Conservation (phyloP, 2,113 vertebrate species). For the Conger conger region DNA sequence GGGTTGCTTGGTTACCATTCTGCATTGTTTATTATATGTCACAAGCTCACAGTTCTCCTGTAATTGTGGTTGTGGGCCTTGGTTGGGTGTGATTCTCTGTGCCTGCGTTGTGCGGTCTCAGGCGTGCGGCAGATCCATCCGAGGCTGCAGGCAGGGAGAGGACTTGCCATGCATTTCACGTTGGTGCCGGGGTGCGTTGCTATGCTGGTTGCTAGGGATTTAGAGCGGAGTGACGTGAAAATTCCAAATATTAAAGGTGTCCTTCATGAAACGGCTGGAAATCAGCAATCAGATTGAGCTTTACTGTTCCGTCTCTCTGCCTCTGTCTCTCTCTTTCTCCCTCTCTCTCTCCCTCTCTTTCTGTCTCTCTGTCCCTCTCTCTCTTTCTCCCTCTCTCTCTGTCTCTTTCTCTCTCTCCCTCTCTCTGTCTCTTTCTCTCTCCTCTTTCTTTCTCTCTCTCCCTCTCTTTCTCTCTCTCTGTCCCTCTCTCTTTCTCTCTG, state of each 20-base stretch:
- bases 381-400: too few relatives aligned
- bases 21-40: slow-evolving; percentile 20
- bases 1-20: slow-evolving; percentile 6
- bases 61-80: slow-evolving; percentile 40
- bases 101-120: too few relatives aligned
- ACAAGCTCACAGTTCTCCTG: slow-evolving; percentile 16
- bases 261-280: slow-evolving; percentile 64
- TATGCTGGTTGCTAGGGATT: slow-evolving; percentile 80
- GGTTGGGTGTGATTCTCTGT: slow-evolving; percentile 29
- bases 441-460: too few relatives aligned
- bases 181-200: slow-evolving; percentile 72
- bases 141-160: slow-evolving; percentile 54
- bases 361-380: slow-evolving; percentile 34
- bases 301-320: slow-evolving; percentile 31
- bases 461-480: slow-evolving; percentile 46
- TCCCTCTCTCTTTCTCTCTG: slow-evolving; percentile 54
- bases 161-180: slow-evolving; percentile 76
- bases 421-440: slow-evolving; percentile 40
- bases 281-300: slow-evolving; percentile 60
- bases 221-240: slow-evolving; percentile 70
- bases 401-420: too few relatives aligned
- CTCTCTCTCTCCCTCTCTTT: slow-evolving; percentile 42
- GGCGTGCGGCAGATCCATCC: too few relatives aligned
- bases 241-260: slow-evolving; percentile 79
- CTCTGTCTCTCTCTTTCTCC: slow-evolving; percentile 31